phyloP scores from a whole-genome alignment of 2,113 vertebrate species.

The Sturnira hondurensis region DNA sequence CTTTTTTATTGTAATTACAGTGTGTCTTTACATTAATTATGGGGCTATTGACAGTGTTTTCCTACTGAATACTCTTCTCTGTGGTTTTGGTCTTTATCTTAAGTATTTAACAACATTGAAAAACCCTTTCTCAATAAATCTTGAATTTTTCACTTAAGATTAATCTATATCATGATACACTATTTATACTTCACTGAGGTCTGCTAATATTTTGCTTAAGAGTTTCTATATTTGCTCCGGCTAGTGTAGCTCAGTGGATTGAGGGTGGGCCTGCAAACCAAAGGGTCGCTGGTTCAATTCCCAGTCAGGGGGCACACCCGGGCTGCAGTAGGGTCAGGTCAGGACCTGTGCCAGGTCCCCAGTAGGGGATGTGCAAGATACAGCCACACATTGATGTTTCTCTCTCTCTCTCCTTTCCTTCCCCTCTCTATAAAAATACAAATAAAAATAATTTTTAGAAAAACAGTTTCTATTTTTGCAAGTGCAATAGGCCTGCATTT shows the following conservation, averaged over 20 bases:
- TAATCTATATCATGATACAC: neutral
- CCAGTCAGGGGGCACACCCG: too few relatives aligned
- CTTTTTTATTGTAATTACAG: neutral
- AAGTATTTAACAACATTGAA: neutral
- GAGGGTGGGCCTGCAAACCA: too few relatives aligned
- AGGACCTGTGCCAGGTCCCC: too few relatives aligned
- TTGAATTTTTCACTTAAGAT: neutral
- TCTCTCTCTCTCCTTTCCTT: too few relatives aligned
- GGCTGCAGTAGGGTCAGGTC: too few relatives aligned
- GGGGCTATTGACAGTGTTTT: neutral
- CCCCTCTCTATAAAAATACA: too few relatives aligned
- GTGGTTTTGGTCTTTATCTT: neutral
- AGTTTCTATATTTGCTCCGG: neutral
- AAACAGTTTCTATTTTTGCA: neutral
- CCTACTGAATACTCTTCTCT: neutral
- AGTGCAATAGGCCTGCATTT: neutral
- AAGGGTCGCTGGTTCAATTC: too few relatives aligned
- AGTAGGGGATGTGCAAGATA: too few relatives aligned
- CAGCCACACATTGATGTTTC: too few relatives aligned
- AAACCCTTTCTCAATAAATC: neutral
- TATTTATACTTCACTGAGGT: neutral
- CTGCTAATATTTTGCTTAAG: neutral
- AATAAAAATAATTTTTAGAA: too few relatives aligned
- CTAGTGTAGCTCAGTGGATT: too few relatives aligned
- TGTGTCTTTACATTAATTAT: neutral